phyloP scores from a whole-genome alignment of 1,140 invertebrate species.

The Ericerus pela region DNA sequence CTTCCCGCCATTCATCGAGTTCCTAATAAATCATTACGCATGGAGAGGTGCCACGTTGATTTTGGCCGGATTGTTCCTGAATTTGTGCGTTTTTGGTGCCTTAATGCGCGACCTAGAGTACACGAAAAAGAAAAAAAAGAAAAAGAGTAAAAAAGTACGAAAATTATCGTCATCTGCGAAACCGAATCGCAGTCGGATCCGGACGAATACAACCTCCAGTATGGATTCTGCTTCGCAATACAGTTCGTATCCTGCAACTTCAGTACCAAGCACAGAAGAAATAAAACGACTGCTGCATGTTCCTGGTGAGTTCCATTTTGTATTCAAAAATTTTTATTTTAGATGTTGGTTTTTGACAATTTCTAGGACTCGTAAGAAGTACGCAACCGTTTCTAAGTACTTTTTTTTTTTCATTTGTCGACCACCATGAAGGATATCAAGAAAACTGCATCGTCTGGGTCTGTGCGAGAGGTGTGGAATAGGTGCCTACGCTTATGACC shows the following conservation, averaged over 20 bases:
- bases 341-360: background rate
- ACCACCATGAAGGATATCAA: too few relatives aligned
- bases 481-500: too few relatives aligned
- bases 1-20: conserved; percentile 64
- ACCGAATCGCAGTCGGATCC: conserved; percentile 34
- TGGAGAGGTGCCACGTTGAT: conserved; percentile 77
- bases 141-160: conserved; percentile 24
- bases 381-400: too few relatives aligned
- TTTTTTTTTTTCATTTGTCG: too few relatives aligned
- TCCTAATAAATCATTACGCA: conserved; percentile 56
- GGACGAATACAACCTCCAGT: conserved; percentile 29
- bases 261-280: conserved; percentile 47
- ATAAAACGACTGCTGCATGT: conserved; percentile 43
- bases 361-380: background rate
- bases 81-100: conserved; percentile 75
- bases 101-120: conserved; percentile 75
- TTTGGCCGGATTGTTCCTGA: conserved; percentile 66
- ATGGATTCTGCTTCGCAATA: conserved; percentile 26
- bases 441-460: too few relatives aligned
- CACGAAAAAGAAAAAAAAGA: conserved; percentile 47
- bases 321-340: background rate
- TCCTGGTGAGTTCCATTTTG: background rate
- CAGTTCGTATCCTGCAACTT: conserved; percentile 31
- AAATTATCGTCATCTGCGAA: conserved; percentile 16
- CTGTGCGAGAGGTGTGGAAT: too few relatives aligned